Evolutionary conservation across 64 coral and sea anemone genomes (phyloP), one percentile per base, ranked within the genome.

Genomic region (Stylophora pistillata): DNA sequence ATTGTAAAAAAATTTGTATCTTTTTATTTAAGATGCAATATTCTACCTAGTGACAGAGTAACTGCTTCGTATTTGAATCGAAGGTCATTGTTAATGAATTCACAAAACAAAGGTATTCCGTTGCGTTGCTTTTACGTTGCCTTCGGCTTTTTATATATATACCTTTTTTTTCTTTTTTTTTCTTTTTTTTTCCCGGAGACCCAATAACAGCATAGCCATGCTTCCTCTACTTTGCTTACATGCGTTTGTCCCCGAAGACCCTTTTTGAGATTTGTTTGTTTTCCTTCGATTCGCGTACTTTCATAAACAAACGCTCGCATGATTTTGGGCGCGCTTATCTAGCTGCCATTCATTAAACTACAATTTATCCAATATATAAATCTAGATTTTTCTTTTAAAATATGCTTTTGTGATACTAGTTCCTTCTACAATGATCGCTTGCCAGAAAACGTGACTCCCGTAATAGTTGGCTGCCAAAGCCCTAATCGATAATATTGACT

Each of bases 11-110:
- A 53, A 14, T 20, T 60, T 12, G 41, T 41, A 55, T 55, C n/a
- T 78, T 25, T 56, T 56, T 73, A 4, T 47, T 47, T 47, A 64
- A n/a, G 0, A 9, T 13, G 21, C 18, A 64, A 82, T 41, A 23
- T 25, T 55, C 10, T 15, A 60, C 26, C 78, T 30, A 34, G 77
- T 20, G 31, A 79, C 58, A 79, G 18, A 78, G 53, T 58, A 64
- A 82, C n/a, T 62, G 28, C 27, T 56, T 16, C n/a, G 27, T 52
- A 31, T 30, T 79, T 21, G 13, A 68, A 56, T 28, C 27, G n/a
- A 79, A 60, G 77, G 77, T 79, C 56, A 79, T 32, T 79, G 77
- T 25, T 79, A 79, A 79, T 79, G 79, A 63, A 84, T 69, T 69
- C 80, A 52, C 15, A 53, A 53, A 47, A 78, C 73, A 33, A 78